Base-by-base conservation (phyloP, 2,797 vertebrate species). In the Characodon lateralis region DNA sequence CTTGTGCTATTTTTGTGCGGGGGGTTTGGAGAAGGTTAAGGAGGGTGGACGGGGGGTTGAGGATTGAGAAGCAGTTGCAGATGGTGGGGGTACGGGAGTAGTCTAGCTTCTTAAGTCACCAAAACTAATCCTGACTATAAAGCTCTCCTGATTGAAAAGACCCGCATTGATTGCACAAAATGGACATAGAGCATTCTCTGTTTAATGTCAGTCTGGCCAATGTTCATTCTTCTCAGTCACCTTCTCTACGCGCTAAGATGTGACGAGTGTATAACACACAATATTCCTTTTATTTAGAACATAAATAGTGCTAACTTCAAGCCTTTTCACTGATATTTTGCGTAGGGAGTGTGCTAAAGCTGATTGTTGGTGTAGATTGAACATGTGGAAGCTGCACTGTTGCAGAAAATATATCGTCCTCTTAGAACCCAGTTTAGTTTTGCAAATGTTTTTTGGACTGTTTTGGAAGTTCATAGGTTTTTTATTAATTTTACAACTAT, bases 101-200 rank as follows among this genome's bases (percentile, higher is more conserved):
- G 96, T 96, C 96, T 93, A 94, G 96, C 95, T 96, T 96, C 96
- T 96, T 93, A 94, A 93, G 95, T 96, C 96, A 96, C 96, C 96
- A 97, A 96, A 96, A 96, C 94, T 96, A 97, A 97, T 96, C 95
- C 96, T 79, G 87, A 89, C 95, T 93, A 97, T 96, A 97, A 97
- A 97, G 95, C 94, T 95, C 93, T 91, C 94, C 94, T 94, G 94
- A 95, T 91, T 96, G 95, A 96, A 96, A 96, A 95, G 89, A 93
- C 94, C 93, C 90, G 94, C 95, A 94, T 94, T 94, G 95, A 95
- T 94, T 94, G 85, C 88, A 92, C 95, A 95, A 95, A 96, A 95
- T 91, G 94, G 89, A 91, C 91, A 93, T 91, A 95, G 95, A 94
- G 94, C 91, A 92, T 94, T 95, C 93, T 92, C 91, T 95, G 91